Evolutionary conservation across 2,797 vertebrate genomes (phyloP), one percentile per base, ranked within the genome.

Genomic region (Chrysocyon brachyurus): DNA sequence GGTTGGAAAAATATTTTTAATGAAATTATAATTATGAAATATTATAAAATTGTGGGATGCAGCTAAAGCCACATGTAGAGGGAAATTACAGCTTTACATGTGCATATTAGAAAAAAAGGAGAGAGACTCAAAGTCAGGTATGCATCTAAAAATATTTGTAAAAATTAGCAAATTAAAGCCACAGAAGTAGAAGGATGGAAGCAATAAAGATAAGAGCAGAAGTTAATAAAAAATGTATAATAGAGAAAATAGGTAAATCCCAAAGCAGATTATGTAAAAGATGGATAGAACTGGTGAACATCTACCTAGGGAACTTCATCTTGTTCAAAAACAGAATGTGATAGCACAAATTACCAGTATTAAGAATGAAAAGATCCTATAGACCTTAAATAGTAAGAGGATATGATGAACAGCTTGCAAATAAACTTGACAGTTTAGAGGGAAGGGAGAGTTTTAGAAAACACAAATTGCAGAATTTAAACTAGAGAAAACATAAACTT

Each of bases 1-100:
- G 31, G 33, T 78, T 82, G 56, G 70, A 84, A 90, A 66, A 90
- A 85, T 64, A 57, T 83, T 85, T 70, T 79, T 36, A 40, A 90
- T 68, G 16, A 87, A 89, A 90, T 49, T 75, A 77, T 84, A 95
- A 73, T 83, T 54, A 59, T 57, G n/a, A 97, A 79, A 68, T 92
- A 87, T 84, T 75, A 86, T 36, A 85, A 31, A 68, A 86, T 52
- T 72, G n/a, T 54, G 52, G 8, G 70, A 79, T 87, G 46, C 15
- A 63, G 54, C 59, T 89, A 92, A 90, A 70, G 33, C 24, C 11
- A 15, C 10, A 14, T 21, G 61, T 54, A 77, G 66, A 82, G 15
- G 61, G 31, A 90, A 86, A 81, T 56, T 33, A 36, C 4, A 92
- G 36, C 66, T 94, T 83, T 52, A 24, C 31, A 66, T 17, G 12